Conservation (phyloP, 2,797 vertebrate genomes). For the Heteromormyrus szaboi region DNA sequence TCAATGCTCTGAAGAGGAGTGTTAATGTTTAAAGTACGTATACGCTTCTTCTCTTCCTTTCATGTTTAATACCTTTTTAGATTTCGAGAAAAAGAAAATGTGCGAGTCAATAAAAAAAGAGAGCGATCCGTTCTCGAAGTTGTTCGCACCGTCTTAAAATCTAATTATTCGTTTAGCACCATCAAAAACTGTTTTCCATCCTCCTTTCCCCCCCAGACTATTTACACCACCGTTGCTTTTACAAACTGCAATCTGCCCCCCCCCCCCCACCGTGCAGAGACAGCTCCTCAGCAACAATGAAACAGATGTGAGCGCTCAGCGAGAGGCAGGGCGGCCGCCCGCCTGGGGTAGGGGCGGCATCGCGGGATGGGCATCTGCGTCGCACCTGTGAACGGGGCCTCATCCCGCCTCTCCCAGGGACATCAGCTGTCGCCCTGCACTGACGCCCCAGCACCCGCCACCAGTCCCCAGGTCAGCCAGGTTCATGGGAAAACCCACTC, state of each 20-base stretch:
- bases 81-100: conserved; percentile 15
- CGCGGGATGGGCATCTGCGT: conserved; percentile 57
- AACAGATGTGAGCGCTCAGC: conserved; percentile 61
- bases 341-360: not conserved
- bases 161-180: conserved; percentile 24
- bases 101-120: conserved; percentile 36
- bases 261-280: conserved; percentile 56
- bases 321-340: conserved; percentile 4
- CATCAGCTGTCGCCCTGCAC: conserved; percentile 35
- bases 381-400: conserved; percentile 61
- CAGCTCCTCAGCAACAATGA: conserved; percentile 61
- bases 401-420: conserved; percentile 44
- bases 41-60: not conserved
- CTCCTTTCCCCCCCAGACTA: conserved; percentile 39
- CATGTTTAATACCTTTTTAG: conserved; percentile 10
- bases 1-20: not conserved
- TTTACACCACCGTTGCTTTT: conserved; percentile 36
- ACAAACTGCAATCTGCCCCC: conserved; percentile 54
- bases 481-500: conserved; percentile 62
- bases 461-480: conserved; percentile 45
- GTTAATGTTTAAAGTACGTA: not conserved
- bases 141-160: conserved; percentile 16
- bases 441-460: conserved; percentile 25
- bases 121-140: conserved; percentile 34
- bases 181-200: conserved; percentile 20